Evolutionary conservation across 2,797 vertebrate genomes (phyloP).

Genomic region (Hemitrygon akajei): DNA sequence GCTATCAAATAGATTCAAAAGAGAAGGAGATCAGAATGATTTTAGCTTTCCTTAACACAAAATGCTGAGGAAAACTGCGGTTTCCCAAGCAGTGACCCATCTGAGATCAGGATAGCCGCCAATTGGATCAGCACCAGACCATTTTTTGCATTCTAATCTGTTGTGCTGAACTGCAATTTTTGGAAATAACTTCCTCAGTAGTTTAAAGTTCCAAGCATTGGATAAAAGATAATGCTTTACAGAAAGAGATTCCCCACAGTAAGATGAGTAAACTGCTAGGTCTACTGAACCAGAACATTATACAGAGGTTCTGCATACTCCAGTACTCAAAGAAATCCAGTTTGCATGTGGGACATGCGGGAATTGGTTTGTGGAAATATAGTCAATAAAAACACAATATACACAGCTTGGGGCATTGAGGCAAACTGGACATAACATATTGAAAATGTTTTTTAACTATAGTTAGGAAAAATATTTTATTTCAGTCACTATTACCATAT

Average conservation of each 20-base stretch:
- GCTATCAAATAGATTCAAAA: neutral
- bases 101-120: neutral
- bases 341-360: neutral
- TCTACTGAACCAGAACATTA: neutral
- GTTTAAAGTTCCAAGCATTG: neutral
- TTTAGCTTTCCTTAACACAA: neutral
- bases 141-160: neutral
- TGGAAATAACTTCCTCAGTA: neutral
- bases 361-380: conserved; percentile 6
- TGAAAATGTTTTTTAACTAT: neutral
- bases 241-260: neutral
- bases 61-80: neutral
- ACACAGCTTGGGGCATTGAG: neutral
- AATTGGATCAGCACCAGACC: neutral
- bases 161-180: neutral
- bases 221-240: neutral
- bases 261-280: neutral
- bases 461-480: neutral
- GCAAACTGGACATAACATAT: neutral
- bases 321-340: conserved; percentile 22
- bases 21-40: neutral
- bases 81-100: neutral
- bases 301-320: conserved; percentile 1
- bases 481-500: neutral
- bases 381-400: neutral